Evolutionary conservation across 2,797 vertebrate species (phyloP).

Genomic region (Rhynchotus rufescens): DNA sequence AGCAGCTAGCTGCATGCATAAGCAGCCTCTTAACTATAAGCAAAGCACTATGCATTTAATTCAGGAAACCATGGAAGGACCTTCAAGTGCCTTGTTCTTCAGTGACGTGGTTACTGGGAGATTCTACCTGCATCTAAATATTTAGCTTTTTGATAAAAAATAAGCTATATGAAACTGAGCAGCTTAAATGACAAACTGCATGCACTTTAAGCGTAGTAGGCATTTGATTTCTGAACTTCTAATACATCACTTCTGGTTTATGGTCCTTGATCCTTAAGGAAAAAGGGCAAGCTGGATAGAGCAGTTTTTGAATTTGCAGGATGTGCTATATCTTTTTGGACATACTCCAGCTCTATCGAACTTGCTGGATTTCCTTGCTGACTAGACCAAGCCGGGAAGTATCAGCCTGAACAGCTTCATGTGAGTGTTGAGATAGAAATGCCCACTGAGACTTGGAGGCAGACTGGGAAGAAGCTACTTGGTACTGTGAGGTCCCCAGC

Average conservation of each 20-base stretch:
- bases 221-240: constrained; percentile 54
- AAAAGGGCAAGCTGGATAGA: constrained; percentile 56
- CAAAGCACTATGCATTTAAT: not conserved
- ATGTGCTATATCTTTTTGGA: constrained; percentile 18
- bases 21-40: not conserved
- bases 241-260: not conserved
- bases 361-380: constrained; percentile 60
- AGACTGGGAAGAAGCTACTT: constrained; percentile 3
- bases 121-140: constrained; percentile 11
- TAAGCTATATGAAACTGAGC: constrained; percentile 19
- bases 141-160: not conserved
- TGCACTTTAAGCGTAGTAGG: constrained; percentile 27
- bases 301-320: constrained; percentile 24
- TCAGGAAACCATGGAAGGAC: not conserved
- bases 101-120: not conserved
- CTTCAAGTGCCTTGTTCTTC: not conserved
- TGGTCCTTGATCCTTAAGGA: constrained; percentile 37
- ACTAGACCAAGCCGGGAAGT: constrained; percentile 33
- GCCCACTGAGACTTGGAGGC: not conserved
- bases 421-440: not conserved
- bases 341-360: constrained; percentile 44
- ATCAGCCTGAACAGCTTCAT: constrained; percentile 1
- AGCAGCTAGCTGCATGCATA: constrained; percentile 64
- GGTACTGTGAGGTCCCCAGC: fast-evolving
- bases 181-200: constrained; percentile 60